Evolutionary conservation across 1,140 invertebrate genomes (phyloP).

Genomic region (Drepana arcuata): DNA sequence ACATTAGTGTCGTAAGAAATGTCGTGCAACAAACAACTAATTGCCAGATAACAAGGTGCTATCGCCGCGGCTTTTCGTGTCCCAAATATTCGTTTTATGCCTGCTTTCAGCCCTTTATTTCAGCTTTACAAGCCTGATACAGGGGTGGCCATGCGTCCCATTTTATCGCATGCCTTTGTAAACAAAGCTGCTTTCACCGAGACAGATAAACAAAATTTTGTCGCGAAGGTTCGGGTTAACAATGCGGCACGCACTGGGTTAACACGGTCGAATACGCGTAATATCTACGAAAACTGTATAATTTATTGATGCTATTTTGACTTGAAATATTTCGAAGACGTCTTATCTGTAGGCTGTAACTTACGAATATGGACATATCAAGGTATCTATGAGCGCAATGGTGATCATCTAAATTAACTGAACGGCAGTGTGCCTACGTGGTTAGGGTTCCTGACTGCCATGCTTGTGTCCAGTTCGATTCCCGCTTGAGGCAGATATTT

Average conservation of each 20-base stretch:
- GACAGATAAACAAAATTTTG: constrained; percentile 34
- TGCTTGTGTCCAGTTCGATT: no score
- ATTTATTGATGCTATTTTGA: no score
- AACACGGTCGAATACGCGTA: not conserved
- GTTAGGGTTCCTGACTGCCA: no score
- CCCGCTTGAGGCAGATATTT: no score
- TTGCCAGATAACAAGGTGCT: not conserved
- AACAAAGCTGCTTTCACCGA: constrained; percentile 28
- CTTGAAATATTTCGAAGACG: not conserved
- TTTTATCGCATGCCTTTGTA: constrained; percentile 28
- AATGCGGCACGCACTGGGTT: constrained; percentile 12
- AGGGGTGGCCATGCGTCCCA: constrained; percentile 15
- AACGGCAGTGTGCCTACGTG: no score
- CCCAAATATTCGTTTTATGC: not conserved
- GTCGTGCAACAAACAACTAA: not conserved
- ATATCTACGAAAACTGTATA: no score
- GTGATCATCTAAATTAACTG: no score
- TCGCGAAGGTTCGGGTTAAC: constrained; percentile 19
- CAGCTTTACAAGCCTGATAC: constrained; percentile 5
- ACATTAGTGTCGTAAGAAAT: not conserved
- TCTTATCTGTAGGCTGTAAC: no score
- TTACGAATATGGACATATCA: no score
- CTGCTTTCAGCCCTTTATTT: not conserved
- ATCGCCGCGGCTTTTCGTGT: not conserved
- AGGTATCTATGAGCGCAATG: no score